These are phyloP conservation scores for Ianthella basta DNA, from an alignment of 37 sponge, comb jelly and placozoan genomes.

Conservation along the genomic window DNA sequence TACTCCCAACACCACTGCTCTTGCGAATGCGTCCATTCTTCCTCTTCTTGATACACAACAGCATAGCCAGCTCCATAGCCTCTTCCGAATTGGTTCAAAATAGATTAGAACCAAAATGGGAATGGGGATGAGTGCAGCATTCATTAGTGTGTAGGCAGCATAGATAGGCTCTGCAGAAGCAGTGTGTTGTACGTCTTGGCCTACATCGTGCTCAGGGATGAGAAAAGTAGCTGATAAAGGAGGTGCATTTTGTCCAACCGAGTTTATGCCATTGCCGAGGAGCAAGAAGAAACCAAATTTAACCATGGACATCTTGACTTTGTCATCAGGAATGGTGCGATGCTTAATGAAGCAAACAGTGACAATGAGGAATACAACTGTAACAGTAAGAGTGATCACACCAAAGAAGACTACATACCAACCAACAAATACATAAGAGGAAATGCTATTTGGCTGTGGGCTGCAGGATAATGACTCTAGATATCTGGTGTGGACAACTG, in stretches of 20 bases:
- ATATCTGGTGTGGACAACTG: too few species aligned
- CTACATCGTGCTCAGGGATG: neutral
- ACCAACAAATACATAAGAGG: neutral
- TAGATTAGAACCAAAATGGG: constrained; percentile 3
- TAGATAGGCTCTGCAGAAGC: neutral
- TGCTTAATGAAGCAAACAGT: neutral
- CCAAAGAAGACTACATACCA: neutral
- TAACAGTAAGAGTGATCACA: neutral
- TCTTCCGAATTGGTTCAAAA: neutral
- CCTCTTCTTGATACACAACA: neutral
- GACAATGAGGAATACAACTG: neutral
- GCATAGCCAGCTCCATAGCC: neutral
- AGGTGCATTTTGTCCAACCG: neutral
- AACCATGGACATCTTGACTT: neutral
- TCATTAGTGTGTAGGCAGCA: neutral
- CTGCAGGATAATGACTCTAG: neutral
- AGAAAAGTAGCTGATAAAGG: neutral
- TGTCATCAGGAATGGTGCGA: too few species aligned
- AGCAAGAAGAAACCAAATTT: neutral
- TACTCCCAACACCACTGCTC: too few species aligned
- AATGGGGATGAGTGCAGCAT: neutral
- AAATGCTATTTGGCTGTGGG: neutral
- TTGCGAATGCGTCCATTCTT: too few species aligned
- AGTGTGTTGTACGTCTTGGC: too few species aligned
- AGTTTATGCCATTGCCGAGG: neutral